These are phyloP conservation scores for Sitobion miscanthi DNA, from an alignment of 1,140 invertebrate genomes.

Conservation along the genomic window DNA sequence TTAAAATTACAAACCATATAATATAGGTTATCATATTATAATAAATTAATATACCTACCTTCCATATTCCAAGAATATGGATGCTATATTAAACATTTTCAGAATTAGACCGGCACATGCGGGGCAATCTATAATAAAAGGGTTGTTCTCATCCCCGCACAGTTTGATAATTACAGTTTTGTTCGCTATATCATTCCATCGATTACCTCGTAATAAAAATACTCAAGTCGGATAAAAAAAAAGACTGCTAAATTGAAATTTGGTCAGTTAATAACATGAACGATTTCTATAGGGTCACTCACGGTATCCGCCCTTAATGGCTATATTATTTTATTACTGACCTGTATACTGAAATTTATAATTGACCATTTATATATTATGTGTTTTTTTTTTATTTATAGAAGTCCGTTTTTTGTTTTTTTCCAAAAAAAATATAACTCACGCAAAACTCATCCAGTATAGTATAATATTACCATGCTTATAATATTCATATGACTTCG, in stretches of 20 bases:
- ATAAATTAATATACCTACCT: too few relatives aligned
- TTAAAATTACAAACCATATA: background rate
- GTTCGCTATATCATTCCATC: background rate
- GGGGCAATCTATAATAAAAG: background rate
- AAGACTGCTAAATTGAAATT: background rate
- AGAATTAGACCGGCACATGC: background rate
- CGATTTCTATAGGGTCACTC: background rate
- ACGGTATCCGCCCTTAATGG: background rate
- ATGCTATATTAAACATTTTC: background rate
- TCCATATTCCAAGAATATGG: background rate
- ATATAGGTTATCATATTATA: background rate
- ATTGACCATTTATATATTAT: background rate
- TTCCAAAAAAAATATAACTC: background rate
- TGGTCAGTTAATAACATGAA: background rate
- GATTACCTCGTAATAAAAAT: background rate
- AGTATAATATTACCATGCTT: background rate
- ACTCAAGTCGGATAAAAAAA: background rate
- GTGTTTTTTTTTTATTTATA: background rate
- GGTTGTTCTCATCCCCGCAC: background rate
- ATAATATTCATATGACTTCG: background rate
- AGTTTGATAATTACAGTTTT: background rate
- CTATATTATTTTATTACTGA: background rate
- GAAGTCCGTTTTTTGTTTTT: background rate
- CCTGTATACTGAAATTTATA: background rate
- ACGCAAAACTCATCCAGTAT: background rate